A percentile compares a stretch with the other conserved stretches of the same genome.
These are phyloP conservation scores for Cariama cristata DNA, from an alignment of 2,113 vertebrate genomes.

Conservation along the genomic window DNA sequence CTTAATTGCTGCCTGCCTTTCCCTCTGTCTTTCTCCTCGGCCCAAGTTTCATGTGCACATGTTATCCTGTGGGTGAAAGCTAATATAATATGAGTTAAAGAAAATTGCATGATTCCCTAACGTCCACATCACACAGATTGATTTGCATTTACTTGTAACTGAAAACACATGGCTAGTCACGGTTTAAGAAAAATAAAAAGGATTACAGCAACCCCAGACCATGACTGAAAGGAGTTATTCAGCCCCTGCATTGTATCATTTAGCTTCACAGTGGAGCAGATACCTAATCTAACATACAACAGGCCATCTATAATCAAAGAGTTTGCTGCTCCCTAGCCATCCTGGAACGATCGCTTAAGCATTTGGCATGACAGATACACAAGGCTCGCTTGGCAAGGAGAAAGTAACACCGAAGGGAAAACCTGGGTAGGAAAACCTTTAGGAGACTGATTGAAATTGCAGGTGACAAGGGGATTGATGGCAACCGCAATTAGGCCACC, in stretches of 20 bases:
- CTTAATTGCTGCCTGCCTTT: neutral
- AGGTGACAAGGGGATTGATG: slow-evolving; percentile 60
- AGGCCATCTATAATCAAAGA: slow-evolving; percentile 68
- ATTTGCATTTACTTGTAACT: slow-evolving; percentile 71
- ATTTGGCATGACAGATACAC: slow-evolving; percentile 46
- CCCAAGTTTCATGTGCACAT: neutral
- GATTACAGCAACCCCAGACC: slow-evolving; percentile 66
- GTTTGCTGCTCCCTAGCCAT: slow-evolving; percentile 46
- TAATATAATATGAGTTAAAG: slow-evolving; percentile 17
- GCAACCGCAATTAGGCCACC: slow-evolving; percentile 74
- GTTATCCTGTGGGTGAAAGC: slow-evolving; percentile 16
- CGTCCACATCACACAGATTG: neutral
- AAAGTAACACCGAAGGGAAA: slow-evolving; percentile 46
- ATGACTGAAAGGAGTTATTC: slow-evolving; percentile 66
- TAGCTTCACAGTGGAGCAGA: slow-evolving; percentile 67
- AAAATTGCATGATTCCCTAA: neutral
- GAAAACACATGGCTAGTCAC: slow-evolving; percentile 67
- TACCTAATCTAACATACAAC: slow-evolving; percentile 74
- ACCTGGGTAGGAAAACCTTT: slow-evolving; percentile 4
- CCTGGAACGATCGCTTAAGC: slow-evolving; percentile 8
- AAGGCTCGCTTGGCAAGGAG: neutral
- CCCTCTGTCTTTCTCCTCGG: neutral
- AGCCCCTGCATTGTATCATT: slow-evolving; percentile 59
- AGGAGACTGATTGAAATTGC: slow-evolving; percentile 59
- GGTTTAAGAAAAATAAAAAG: slow-evolving; percentile 58